These are phyloP conservation scores for Platycheirus albimanus DNA, from an alignment of 2,888 invertebrate genomes.

Conservation along the genomic window DNA sequence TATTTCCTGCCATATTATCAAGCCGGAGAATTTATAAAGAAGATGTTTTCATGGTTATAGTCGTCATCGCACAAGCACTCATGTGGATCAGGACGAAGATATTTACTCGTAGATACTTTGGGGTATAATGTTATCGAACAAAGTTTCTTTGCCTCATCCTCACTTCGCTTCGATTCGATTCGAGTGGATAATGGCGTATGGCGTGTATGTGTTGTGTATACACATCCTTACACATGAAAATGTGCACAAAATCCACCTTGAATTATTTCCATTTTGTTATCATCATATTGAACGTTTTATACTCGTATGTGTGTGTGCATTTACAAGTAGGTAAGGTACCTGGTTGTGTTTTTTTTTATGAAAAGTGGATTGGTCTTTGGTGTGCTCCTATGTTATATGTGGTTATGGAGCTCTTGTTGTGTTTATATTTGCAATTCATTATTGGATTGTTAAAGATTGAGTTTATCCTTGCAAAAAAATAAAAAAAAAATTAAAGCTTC, in stretches of 20 bases:
- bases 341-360: neutral
- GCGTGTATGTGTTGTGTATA: too few relatives aligned
- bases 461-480: neutral
- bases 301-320: too few relatives aligned
- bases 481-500: too few relatives aligned
- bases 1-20: too few relatives aligned
- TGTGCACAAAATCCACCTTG: neutral
- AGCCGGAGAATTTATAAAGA: neutral
- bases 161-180: too few relatives aligned
- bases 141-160: too few relatives aligned
- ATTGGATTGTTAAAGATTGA: neutral
- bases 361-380: neutral
- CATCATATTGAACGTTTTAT: neutral
- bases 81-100: slow-evolving; percentile 5
- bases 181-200: neutral
- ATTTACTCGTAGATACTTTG: neutral
- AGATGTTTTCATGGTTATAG: neutral
- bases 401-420: neutral
- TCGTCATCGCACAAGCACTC: neutral
- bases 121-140: too few relatives aligned
- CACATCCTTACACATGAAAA: too few relatives aligned
- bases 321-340: too few relatives aligned
- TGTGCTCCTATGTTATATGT: neutral
- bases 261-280: neutral
- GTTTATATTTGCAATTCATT: slow-evolving; percentile 2